Evolutionary conservation across 1,140 invertebrate genomes (phyloP).

Genomic region (Habropoda laboriosa): DNA sequence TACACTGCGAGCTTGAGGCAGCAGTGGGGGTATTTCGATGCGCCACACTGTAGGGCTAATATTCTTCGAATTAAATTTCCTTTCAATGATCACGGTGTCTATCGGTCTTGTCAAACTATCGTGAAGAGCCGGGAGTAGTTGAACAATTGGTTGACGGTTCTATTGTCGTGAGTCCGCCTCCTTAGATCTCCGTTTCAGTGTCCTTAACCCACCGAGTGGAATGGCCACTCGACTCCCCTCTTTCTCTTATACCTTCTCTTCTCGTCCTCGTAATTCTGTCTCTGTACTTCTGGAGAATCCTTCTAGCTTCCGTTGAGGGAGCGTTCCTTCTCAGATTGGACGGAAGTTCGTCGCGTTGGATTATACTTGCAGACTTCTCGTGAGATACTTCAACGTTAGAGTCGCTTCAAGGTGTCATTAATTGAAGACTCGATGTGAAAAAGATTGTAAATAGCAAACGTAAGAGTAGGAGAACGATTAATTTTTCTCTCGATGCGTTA

Average conservation of each 20-base stretch:
- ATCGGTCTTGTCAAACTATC: slow-evolving; percentile 57
- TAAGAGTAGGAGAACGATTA: background rate
- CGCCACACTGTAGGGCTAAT: slow-evolving; percentile 18
- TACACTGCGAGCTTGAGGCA: background rate
- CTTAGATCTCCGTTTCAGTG: slow-evolving; percentile 58
- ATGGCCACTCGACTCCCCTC: slow-evolving; percentile 44
- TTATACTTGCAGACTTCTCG: slow-evolving; percentile 37
- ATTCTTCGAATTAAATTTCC: slow-evolving; percentile 54
- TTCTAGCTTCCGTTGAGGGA: slow-evolving; percentile 21
- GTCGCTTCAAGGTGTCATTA: slow-evolving; percentile 18
- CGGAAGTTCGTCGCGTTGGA: slow-evolving; percentile 32
- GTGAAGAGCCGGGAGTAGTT: slow-evolving; percentile 30
- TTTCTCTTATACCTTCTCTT: background rate
- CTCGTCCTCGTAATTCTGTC: slow-evolving; percentile 23
- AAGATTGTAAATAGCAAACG: background rate
- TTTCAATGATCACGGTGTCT: slow-evolving; percentile 55
- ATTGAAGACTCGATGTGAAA: slow-evolving; percentile 18
- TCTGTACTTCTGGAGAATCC: slow-evolving; percentile 49
- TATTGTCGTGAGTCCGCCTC: slow-evolving; percentile 60
- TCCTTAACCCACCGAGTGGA: slow-evolving; percentile 65
- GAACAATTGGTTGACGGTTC: slow-evolving; percentile 69
- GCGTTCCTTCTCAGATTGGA: slow-evolving; percentile 19
- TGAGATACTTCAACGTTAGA: background rate
- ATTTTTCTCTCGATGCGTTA: background rate
- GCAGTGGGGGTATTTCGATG: background rate